phyloP scores from a whole-genome alignment of 2,888 invertebrate genomes.

The Amphipyra tragopoginis region DNA sequence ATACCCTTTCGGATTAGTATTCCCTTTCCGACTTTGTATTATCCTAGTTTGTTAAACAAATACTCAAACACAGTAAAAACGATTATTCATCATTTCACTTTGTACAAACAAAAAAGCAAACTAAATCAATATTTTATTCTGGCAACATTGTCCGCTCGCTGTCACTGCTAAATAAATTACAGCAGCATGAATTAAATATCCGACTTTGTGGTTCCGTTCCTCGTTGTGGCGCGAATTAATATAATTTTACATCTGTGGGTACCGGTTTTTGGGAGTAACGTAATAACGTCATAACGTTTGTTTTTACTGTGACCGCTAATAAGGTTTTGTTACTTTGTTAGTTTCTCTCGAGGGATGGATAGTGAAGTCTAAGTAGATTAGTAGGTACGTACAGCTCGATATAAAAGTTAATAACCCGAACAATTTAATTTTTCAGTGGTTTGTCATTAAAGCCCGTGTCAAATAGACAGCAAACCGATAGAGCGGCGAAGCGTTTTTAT shows the following conservation, averaged over 20 bases:
- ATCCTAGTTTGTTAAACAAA: neutral
- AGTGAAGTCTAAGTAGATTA: neutral
- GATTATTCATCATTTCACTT: conserved; percentile 39
- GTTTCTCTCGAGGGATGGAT: conserved; percentile 7
- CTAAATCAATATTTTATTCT: conserved; percentile 54
- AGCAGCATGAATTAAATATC: conserved; percentile 63
- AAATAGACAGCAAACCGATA: too few species aligned
- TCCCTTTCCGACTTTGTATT: too few species aligned
- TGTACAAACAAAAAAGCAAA: conserved; percentile 46
- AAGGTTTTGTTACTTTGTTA: conserved; percentile 20
- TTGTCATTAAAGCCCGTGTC: too few species aligned
- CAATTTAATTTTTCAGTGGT: too few species aligned
- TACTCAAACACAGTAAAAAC: conserved; percentile 10
- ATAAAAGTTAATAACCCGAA: too few species aligned
- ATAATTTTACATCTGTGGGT: conserved; percentile 47
- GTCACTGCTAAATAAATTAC: conserved; percentile 66
- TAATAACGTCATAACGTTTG: conserved; percentile 29
- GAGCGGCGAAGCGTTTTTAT: too few species aligned
- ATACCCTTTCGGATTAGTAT: too few species aligned
- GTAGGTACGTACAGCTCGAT: neutral
- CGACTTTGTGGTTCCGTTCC: conserved; percentile 49
- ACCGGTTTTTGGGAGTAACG: conserved; percentile 34
- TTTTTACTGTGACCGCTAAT: conserved; percentile 47
- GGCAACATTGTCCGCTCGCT: conserved; percentile 43
- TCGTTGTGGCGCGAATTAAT: conserved; percentile 53